Base-by-base conservation (phyloP, 2,888 invertebrate species). In the Toxonevra muliebris region DNA sequence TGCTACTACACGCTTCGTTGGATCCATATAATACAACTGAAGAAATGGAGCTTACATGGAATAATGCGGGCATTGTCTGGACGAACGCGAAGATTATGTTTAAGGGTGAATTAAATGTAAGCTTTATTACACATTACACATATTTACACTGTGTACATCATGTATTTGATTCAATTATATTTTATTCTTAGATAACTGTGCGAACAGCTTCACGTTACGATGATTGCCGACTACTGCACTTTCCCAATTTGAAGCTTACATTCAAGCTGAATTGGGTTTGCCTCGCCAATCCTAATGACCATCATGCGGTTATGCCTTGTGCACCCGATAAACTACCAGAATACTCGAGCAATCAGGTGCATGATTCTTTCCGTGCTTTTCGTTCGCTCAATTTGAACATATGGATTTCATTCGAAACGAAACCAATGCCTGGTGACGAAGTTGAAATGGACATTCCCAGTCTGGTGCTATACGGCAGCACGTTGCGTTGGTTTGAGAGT, bases 21-120 rank as follows among this genome's bases (percentile, higher is more conserved):
- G 97, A 99, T 87, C 99, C 99, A 0, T 99, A 98, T 85, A 99
- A 99, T 83, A 96, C 96, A 5, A 98, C 98, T 0, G 99, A 99
- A 85, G 95, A 98, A 86, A 97, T 99, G 95, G 98, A 99, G 85
- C 88, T 98, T 72, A 94, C 95, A 0, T 99, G 98, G 98, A 92
- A 91, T 50, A 92, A 95, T 76, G 90, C 97, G 4, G 92, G 94
- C 43, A 90, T 99, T 80, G 97, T 98, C 78, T 98, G 98, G 98
- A 96, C 96, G 0, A 95, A 96, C 83, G 96, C 92, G 0, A 94
- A 93, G 85, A 92, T 96, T 68, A 91, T 95, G 61, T 93, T 96
- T 79, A 94, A 96, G 79, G 97, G 98, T 2, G 95, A 97, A 80
- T 86, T 99, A 69, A 95, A 97, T 85, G 94, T 98, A 76, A 73